Evolutionary conservation across 1,140 invertebrate species (phyloP).

Genomic region (Propsilocerus akamusi): DNA sequence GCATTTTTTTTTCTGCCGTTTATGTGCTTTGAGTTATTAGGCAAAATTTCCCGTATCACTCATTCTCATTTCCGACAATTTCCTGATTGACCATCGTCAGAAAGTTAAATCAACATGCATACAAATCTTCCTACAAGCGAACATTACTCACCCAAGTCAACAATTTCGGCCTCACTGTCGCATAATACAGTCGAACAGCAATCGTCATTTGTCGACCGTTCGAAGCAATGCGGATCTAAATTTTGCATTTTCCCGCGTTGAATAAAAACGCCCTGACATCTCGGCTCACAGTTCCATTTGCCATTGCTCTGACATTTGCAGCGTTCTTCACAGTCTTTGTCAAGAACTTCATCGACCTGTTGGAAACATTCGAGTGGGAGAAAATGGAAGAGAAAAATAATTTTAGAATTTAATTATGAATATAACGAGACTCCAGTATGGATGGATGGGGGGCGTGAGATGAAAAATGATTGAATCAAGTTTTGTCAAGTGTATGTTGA

Average conservation of each 20-base stretch:
- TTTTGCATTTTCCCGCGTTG: constrained; percentile 35
- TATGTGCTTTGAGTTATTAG: too few species aligned
- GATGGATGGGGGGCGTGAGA: not conserved
- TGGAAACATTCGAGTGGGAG: not conserved
- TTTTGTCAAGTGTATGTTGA: not conserved
- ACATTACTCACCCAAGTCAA: constrained; percentile 13
- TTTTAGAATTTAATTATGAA: not conserved
- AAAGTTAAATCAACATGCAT: constrained; percentile 2
- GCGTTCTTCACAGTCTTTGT: constrained; percentile 46
- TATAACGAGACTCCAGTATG: not conserved
- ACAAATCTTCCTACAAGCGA: constrained; percentile 1
- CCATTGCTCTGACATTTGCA: constrained; percentile 43
- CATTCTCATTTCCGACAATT: too few species aligned
- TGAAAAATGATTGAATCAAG: not conserved
- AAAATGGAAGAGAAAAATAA: not conserved
- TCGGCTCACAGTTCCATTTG: constrained; percentile 40
- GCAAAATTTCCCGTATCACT: too few species aligned
- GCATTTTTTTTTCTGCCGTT: too few species aligned
- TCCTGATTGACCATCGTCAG: not conserved
- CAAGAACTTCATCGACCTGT: constrained; percentile 40
- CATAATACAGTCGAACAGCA: constrained; percentile 58
- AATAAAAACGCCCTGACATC: constrained; percentile 40
- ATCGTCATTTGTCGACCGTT: constrained; percentile 43
- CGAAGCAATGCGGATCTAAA: constrained; percentile 48
- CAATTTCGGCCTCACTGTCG: constrained; percentile 26